Percentiles rank a stretch among this genome's conserved stretches.
These are phyloP conservation scores for Biston betularia DNA, from an alignment of 2,888 invertebrate species.

Conservation along the genomic window DNA sequence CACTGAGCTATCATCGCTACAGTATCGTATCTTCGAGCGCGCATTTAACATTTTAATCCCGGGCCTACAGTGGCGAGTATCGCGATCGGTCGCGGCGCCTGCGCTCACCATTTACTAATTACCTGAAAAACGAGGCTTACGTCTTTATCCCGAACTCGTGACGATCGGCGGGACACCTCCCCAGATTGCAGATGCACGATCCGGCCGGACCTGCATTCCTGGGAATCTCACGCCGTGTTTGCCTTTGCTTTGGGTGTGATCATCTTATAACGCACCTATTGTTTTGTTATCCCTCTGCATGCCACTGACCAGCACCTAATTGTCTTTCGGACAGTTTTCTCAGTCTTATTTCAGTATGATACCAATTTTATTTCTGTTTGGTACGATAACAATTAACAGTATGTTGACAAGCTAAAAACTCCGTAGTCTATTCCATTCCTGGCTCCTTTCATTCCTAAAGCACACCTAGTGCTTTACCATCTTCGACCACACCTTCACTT, in stretches of 20 bases:
- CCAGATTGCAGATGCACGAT: constrained; percentile 61
- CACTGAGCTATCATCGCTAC: too few species aligned
- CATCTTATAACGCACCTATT: not conserved
- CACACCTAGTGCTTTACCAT: too few species aligned
- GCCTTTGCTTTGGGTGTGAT: not conserved
- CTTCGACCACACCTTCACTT: too few species aligned
- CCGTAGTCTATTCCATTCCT: too few species aligned
- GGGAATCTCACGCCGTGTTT: not conserved
- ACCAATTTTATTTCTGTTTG: too few species aligned
- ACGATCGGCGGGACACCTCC: constrained; percentile 46
- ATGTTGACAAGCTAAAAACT: too few species aligned
- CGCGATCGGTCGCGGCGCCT: constrained; percentile 50
- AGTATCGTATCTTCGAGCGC: too few species aligned
- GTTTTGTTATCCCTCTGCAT: not conserved
- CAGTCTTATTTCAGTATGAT: too few species aligned
- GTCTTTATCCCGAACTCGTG: constrained; percentile 55
- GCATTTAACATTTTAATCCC: constrained; percentile 1
- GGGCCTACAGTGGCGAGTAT: constrained; percentile 1
- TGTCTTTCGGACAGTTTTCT: not conserved
- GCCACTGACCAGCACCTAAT: too few species aligned
- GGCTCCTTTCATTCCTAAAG: too few species aligned
- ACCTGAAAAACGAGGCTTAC: constrained; percentile 45
- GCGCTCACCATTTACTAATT: constrained; percentile 58
- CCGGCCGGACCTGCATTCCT: constrained; percentile 21
- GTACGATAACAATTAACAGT: too few species aligned